Base-by-base conservation (phyloP, 2,888 invertebrate species). In the Caradrina clavipalpis region DNA sequence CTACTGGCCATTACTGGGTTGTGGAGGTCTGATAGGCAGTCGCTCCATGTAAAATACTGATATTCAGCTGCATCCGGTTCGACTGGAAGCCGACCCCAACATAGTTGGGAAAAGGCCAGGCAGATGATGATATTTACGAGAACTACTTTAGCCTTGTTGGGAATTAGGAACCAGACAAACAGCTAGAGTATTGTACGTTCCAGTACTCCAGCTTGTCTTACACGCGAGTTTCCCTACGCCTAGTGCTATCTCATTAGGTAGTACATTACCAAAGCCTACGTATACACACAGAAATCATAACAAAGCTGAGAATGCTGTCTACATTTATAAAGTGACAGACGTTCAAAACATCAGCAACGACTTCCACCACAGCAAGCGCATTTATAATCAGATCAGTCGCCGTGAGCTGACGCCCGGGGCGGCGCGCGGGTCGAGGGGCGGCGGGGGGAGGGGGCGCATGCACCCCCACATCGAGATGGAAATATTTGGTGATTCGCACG, bases 311-410 rank as follows among this genome's bases (percentile, higher is more conserved):
- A 47, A 69, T 49, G 11, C 19, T 64, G 49, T 63, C 63, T 70
- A 19, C 19, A 42, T 45, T 45, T 45, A 17, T 64, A 55, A 71
- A 59, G 42, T 65, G 35, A 22, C 42, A 58, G n/a, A 50, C 58
- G 58, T 67, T 55, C 17, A 55, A 53, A 53, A 59, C 50, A 63
- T 59, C 57, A 51, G 50, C 57, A 51, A 17, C 55, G 51, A 56
- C 61, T 61, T 61, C n/a, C 47, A 62, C 61, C 15, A 55, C 68
- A 49, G 50, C 50, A 42, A 67, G 60, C 51, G 53, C 55, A 53
- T 45, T 45, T 45, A 45, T 65, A 68, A 69, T 73, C 58, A 26
- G 72, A 72, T 68, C 72, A 68, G 64, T 39, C 22, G 51, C 21
- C n/a, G n/a, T n/a, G n/a, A n/a, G n/a, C n/a, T n/a, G 39, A 50